These are phyloP conservation scores for Marcusenius ussheri DNA, from an alignment of 2,113 vertebrate species.

Conservation along the genomic window DNA sequence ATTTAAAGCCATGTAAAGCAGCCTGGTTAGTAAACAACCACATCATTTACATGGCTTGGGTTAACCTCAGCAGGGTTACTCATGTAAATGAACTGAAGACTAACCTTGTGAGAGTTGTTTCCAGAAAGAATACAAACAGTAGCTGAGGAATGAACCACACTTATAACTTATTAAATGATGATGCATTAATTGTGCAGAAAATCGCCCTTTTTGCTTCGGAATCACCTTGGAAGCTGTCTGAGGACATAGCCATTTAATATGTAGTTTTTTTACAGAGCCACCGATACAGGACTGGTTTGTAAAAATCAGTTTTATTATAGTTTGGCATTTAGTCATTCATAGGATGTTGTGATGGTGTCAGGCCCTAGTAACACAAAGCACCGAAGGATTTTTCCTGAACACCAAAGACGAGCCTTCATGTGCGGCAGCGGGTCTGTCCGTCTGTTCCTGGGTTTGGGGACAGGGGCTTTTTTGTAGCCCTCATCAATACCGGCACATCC, in stretches of 20 bases:
- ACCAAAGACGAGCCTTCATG: not conserved
- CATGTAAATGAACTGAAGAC: not conserved
- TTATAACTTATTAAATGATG: not conserved
- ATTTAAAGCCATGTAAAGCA: not conserved
- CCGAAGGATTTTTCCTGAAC: not conserved
- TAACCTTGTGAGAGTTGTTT: not conserved
- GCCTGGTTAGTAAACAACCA: not conserved
- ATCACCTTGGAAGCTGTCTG: not conserved
- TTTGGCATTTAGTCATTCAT: not conserved
- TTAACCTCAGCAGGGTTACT: not conserved
- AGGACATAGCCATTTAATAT: not conserved
- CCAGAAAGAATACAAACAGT: not conserved
- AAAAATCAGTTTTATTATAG: not conserved
- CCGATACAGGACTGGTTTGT: not conserved
- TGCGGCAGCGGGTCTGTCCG: not conserved
- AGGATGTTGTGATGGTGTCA: not conserved
- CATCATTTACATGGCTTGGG: not conserved
- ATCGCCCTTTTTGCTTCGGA: not conserved
- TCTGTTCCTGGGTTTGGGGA: not conserved
- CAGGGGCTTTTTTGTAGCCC: slow-evolving; percentile 8
- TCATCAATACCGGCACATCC: not conserved
- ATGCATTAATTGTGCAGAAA: not conserved
- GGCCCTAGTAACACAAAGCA: not conserved
- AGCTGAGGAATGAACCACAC: not conserved
- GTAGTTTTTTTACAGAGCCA: not conserved